A percentile compares a stretch with the other conserved stretches of the same genome.
phyloP scores from a whole-genome alignment of 2,797 vertebrate genomes.

The Hoplostethus atlanticus region DNA sequence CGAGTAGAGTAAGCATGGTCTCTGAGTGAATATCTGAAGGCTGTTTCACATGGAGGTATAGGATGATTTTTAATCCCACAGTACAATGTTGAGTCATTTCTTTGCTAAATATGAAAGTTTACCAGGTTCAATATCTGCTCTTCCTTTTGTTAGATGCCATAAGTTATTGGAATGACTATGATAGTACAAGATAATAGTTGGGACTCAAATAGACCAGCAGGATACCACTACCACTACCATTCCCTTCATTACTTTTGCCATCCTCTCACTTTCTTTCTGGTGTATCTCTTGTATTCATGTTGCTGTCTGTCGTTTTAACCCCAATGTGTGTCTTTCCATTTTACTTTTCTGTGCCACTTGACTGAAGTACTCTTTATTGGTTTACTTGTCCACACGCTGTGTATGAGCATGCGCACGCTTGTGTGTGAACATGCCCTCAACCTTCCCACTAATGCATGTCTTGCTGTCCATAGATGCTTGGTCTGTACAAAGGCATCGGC shows the following conservation, averaged over 20 bases:
- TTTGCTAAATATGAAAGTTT: neutral
- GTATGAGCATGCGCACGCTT: too few relatives aligned
- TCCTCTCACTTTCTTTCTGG: neutral
- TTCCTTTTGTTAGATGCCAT: too few relatives aligned
- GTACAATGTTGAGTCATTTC: neutral
- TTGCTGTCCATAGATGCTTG: constrained; percentile 83
- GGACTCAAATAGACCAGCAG: neutral
- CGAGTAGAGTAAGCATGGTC: constrained; percentile 24
- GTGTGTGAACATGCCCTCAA: neutral
- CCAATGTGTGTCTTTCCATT: too few relatives aligned
- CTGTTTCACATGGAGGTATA: constrained; percentile 13
- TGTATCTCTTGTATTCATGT: neutral
- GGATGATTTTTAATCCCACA: neutral
- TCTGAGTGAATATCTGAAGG: constrained; percentile 3
- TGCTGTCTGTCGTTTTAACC: too few relatives aligned
- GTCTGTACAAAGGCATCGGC: constrained; percentile 97
- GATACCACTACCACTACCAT: neutral
- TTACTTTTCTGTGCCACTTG: too few relatives aligned
- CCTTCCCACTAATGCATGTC: neutral
- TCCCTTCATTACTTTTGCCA: neutral
- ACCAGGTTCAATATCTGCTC: too few relatives aligned
- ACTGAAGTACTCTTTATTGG: too few relatives aligned
- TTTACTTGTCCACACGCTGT: too few relatives aligned
- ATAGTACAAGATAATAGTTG: neutral
- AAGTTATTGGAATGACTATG: neutral